Evolutionary conservation across 2,113 vertebrate genomes (phyloP).

Genomic region (Thomomys bottae): DNA sequence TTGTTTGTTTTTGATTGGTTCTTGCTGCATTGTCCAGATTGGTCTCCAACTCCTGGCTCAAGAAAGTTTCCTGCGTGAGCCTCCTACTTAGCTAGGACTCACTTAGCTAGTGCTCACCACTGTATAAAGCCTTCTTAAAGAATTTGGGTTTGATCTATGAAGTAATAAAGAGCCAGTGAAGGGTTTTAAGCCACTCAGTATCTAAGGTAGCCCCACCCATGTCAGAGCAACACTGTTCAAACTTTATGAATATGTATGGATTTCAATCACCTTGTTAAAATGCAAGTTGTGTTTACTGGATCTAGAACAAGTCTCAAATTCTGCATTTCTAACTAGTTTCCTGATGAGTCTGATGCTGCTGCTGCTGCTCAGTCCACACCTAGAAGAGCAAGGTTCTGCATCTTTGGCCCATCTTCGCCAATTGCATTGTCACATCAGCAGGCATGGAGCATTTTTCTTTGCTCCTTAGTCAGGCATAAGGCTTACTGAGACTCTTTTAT

Average conservation of each 20-base stretch:
- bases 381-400: background rate
- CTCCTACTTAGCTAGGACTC: background rate
- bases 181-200: constrained; percentile 10
- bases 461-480: background rate
- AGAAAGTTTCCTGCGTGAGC: background rate
- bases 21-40: background rate
- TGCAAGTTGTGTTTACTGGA: background rate
- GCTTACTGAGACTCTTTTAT: constrained; percentile 10
- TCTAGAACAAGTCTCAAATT: constrained; percentile 16
- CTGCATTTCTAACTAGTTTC: constrained; percentile 43
- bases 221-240: background rate
- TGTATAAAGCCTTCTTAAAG: background rate
- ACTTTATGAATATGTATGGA: background rate
- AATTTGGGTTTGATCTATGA: constrained; percentile 30
- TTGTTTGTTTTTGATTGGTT: background rate
- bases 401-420: background rate
- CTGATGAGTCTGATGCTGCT: background rate
- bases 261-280: constrained; percentile 36
- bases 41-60: background rate
- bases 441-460: background rate
- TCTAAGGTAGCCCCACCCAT: background rate
- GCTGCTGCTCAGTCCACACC: background rate
- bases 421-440: background rate
- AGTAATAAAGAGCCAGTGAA: background rate
- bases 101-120: too few species aligned